Conservation (phyloP, 2,888 invertebrate genomes). For the Gisinianus flammeolus region DNA sequence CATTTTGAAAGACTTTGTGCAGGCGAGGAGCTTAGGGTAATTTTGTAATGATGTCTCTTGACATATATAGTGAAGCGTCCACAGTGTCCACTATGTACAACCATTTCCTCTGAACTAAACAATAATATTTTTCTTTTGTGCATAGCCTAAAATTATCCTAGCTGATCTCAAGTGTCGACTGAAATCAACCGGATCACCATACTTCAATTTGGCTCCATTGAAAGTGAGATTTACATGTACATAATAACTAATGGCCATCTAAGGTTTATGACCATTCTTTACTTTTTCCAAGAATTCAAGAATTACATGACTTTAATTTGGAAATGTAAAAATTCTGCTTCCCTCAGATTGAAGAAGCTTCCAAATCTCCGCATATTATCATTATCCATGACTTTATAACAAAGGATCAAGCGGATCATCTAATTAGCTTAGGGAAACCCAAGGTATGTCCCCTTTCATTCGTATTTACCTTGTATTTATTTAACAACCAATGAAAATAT, state of each 20-base stretch:
- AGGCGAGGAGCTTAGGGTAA: slow-evolving; percentile 60
- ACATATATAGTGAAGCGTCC: no score
- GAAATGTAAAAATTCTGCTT: slow-evolving; percentile 23
- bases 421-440: slow-evolving; percentile 59
- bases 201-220: slow-evolving; percentile 53
- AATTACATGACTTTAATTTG: neutral
- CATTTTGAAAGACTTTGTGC: slow-evolving; percentile 60
- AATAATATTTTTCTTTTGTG: neutral
- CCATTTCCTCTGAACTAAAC: neutral
- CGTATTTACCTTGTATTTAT: no score
- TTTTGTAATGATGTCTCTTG: no score
- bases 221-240: slow-evolving; percentile 46
- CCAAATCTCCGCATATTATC: slow-evolving; percentile 59
- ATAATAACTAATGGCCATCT: no score
- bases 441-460: slow-evolving; percentile 58
- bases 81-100: no score
- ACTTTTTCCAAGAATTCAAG: neutral
- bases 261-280: no score
- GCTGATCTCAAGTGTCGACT: slow-evolving; percentile 51
- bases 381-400: slow-evolving; percentile 60
- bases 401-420: slow-evolving; percentile 55
- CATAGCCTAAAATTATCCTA: slow-evolving; percentile 50
- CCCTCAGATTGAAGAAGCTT: slow-evolving; percentile 59
- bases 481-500: neutral
- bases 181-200: slow-evolving; percentile 45